Evolutionary conservation across 2,113 vertebrate genomes (phyloP), one percentile per base, ranked within the genome.

Genomic region (Equus quagga): DNA sequence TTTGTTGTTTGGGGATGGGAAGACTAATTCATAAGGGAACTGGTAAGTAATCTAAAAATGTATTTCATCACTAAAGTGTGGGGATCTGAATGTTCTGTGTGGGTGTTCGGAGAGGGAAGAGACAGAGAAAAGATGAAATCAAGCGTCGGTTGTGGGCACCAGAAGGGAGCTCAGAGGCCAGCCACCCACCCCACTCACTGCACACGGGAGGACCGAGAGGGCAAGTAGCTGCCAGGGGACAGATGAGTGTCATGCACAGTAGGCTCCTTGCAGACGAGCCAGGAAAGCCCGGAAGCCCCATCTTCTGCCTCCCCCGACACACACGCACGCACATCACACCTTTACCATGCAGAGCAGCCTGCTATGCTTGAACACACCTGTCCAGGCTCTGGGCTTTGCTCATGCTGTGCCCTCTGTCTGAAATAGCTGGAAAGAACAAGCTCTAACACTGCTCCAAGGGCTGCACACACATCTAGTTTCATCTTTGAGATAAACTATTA

Each of bases 241-340:
- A 33, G 60, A 1, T 41, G 10, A 49, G 75, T 13, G 1, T 46
- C 56, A 21, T 17, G 8, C 21, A 8, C 3, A 5, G 10, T 21
- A 41, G 81, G 56, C 24, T 60, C 44, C 78, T 78, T 21, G 10
- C 33, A 44, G 28, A 49, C 23, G 44, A 76, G 51, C 17, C 60
- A 11, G 14, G 62, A 28, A 17, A 44, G 17, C n/a, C 4, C 41
- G 44, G 31, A 24, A 49, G 12, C 21, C 70, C 72, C 51, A 2
- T 28, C 64, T 21, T 15, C n/a, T 26, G 14, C 17, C 31, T 44
- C 75, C 56, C 64, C 51, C 41, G 5, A 3, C 3, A 2, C 1
- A 4, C 2, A 28, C 7, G 2, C 3, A 2, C 0, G 5, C 2
- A 28, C 24, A 18, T n/a, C 9, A 4, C 36, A 14, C 58, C 24